Base-by-base conservation (phyloP, 2,888 invertebrate species). In the Eumacrocentrus americanus region DNA sequence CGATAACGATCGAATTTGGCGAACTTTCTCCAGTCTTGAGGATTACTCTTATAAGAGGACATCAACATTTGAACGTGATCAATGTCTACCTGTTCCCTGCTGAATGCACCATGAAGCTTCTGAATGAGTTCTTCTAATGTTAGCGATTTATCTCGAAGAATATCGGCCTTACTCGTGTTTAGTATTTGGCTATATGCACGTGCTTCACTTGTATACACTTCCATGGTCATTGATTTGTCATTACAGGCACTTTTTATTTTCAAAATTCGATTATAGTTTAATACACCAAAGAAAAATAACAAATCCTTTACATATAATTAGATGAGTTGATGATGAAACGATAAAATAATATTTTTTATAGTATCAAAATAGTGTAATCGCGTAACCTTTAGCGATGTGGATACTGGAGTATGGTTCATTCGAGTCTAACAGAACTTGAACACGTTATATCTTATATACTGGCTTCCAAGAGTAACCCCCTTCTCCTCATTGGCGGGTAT, bases 1-100 rank as follows among this genome's bases (percentile, higher is more conserved):
- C 91, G 88, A 82, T 90, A 91, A 78, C 92, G 88, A 81, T 98
- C 97, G 76, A 94, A 98, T 78, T 95, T 96, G 2, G 97, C 96
- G 76, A 88, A 99, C 77, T 91, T 92, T 76, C 87, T 89, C 98
- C 98, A 99, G 66, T 99, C 97, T 16, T 86, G 86, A 0, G 91
- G 89, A 72, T 95, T 91, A 38, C 94, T 94, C 77, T 91, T 92
- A 83, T 98, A 99, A 0, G 86, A 81, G 1, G 82, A 78, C 86
- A 92, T 90, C 58, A 97, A 80, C 59, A 89, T 88, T 73, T 91
- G 88, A 6, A 99, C 95, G 76, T 93, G 88, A 70, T 98, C 97
- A 58, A 98, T 89, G 76, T 98, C 92, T 18, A 99, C 93, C 63
- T 88, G 83, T 73, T 95, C 91, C 12, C 86, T 82, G 0, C 88